Conservation (phyloP, 64 coral and sea anemone genomes). For the Porites australiensis region DNA sequence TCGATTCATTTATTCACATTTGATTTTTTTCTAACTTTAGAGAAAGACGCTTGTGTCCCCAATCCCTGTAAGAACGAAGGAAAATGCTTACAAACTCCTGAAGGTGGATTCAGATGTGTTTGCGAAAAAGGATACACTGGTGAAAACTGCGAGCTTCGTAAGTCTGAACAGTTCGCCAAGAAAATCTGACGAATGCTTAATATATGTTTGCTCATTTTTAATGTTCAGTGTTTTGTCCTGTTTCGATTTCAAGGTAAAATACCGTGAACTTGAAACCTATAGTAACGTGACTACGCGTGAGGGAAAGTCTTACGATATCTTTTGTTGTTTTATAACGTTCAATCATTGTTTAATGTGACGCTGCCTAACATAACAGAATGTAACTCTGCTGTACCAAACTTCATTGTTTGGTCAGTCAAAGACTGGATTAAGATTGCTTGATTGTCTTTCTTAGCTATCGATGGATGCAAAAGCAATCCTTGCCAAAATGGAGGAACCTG, state of each 20-base stretch:
- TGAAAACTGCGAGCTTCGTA: conserved; percentile 73
- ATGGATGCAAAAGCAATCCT: conserved; percentile 77
- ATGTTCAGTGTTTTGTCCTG: too few relatives aligned
- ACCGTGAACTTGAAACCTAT: too few relatives aligned
- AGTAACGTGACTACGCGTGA: too few relatives aligned
- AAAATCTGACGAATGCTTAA: too few relatives aligned
- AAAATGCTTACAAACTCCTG: conserved; percentile 70
- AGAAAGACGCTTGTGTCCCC: conserved; percentile 70
- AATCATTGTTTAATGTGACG: too few relatives aligned
- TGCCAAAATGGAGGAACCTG: conserved; percentile 93
- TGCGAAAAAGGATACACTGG: conserved; percentile 91
- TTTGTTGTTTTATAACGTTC: too few relatives aligned
- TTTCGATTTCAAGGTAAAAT: too few relatives aligned
- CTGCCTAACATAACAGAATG: too few relatives aligned
- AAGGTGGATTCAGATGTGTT: conserved; percentile 69
- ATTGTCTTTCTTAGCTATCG: conserved; percentile 50
- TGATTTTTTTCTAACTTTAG: conserved; percentile 22
- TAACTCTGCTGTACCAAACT: too few relatives aligned
- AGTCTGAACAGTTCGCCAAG: neutral
- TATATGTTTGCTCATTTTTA: too few relatives aligned
- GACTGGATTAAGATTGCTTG: neutral
- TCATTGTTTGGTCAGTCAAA: neutral
- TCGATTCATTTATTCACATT: neutral
- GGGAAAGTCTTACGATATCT: too few relatives aligned
- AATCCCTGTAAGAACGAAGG: conserved; percentile 93